phyloP scores from a whole-genome alignment of 2,113 vertebrate species.

The Colistium nudipinnis region DNA sequence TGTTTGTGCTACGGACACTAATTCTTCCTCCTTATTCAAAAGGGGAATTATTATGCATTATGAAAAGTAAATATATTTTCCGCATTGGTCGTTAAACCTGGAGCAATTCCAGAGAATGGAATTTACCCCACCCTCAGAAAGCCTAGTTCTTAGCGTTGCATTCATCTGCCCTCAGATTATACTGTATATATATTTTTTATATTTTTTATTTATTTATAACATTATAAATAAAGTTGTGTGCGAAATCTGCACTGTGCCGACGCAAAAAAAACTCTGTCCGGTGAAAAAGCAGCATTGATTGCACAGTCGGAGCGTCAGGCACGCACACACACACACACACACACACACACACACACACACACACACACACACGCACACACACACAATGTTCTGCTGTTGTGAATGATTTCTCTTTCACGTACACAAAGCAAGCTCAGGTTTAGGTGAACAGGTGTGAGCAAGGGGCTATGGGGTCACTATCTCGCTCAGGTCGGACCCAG shows the following conservation, averaged over 20 bases:
- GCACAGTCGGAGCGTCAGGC: not conserved
- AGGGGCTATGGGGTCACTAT: constrained; percentile 82
- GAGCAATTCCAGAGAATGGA: constrained; percentile 2
- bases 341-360: too few species aligned
- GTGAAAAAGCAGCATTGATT: constrained; percentile 3
- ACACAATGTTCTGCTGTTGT: constrained; percentile 14
- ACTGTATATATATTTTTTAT: too few species aligned
- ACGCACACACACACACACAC: not conserved
- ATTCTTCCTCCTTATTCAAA: not conserved
- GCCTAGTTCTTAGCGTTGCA: too few species aligned
- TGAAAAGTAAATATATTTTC: not conserved
- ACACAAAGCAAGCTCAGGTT: constrained; percentile 57
- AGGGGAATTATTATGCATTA: too few species aligned
- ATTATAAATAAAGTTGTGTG: too few species aligned
- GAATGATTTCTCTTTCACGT: constrained; percentile 25
- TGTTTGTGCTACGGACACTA: not conserved
- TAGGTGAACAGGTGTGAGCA: constrained; percentile 79
- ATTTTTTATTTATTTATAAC: too few species aligned
- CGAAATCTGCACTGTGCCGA: not conserved
- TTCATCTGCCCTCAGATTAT: too few species aligned
- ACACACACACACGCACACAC: too few species aligned
- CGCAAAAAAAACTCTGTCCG: not conserved
- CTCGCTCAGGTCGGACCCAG: constrained; percentile 79
- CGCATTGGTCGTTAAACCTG: not conserved
- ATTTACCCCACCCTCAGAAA: too few species aligned